Evolutionary conservation across 1,140 invertebrate genomes (phyloP).

Genomic region (Phthorimaea operculella): DNA sequence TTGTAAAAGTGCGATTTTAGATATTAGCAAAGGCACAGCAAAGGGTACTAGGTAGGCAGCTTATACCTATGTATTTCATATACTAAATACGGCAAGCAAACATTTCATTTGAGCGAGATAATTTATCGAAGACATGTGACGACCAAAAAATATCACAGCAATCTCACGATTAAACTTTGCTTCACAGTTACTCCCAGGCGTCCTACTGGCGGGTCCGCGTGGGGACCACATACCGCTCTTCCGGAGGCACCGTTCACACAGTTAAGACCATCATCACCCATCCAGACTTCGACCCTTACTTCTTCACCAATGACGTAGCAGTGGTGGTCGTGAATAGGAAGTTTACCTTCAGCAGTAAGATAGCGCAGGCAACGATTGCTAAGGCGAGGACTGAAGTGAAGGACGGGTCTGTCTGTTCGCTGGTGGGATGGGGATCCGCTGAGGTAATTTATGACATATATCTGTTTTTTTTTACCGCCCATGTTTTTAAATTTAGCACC

Average conservation of each 20-base stretch:
- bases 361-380: constrained; percentile 46
- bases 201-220: constrained; percentile 50
- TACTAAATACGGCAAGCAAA: no score
- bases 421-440: constrained; percentile 50
- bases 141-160: no score
- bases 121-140: no score
- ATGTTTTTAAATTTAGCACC: no score
- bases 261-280: constrained; percentile 46
- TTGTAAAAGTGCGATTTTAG: no score
- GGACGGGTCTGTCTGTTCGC: constrained; percentile 32
- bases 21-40: no score
- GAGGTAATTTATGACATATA: constrained; percentile 24
- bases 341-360: constrained; percentile 32
- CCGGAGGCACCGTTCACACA: constrained; percentile 39
- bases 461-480: no score
- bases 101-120: no score
- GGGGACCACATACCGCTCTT: constrained; percentile 41
- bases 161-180: neutral
- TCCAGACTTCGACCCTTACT: constrained; percentile 40
- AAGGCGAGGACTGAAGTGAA: constrained; percentile 35
- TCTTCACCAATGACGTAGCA: constrained; percentile 50
- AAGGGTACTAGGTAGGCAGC: no score
- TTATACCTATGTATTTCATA: no score
- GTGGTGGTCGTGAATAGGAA: constrained; percentile 35
- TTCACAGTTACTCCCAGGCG: constrained; percentile 36